These are phyloP conservation scores for Anagyrus pseudococci DNA, from an alignment of 2,888 invertebrate species.

Conservation along the genomic window DNA sequence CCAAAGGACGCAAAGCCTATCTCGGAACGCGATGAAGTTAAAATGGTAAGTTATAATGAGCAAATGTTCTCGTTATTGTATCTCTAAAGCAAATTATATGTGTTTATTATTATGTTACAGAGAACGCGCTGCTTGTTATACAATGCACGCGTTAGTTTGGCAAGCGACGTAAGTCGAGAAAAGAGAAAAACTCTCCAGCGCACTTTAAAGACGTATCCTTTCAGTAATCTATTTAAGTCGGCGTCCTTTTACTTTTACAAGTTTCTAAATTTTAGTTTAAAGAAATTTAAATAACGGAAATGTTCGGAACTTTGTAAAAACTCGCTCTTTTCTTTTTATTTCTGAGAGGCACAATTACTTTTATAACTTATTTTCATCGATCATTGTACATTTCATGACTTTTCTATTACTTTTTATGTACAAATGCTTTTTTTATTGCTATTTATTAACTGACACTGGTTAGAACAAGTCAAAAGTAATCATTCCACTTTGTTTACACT, in stretches of 20 bases:
- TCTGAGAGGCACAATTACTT: not conserved
- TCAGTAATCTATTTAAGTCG: constrained; percentile 32
- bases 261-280: not conserved
- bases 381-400: not conserved
- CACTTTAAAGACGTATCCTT: constrained; percentile 57
- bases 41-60: constrained; percentile 45
- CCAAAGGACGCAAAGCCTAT: constrained; percentile 46
- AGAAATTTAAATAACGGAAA: no score
- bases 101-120: no score
- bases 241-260: no score
- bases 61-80: not conserved
- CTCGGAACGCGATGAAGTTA: constrained; percentile 36
- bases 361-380: not conserved
- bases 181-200: constrained; percentile 33
- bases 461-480: no score
- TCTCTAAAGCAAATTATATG: no score
- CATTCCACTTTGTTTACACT: no score
- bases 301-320: no score
- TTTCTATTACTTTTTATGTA: not conserved
- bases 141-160: constrained; percentile 42
- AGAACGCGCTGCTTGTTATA: constrained; percentile 44
- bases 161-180: constrained; percentile 41
- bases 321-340: not conserved
- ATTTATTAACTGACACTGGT: no score
- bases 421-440: no score